phyloP scores from a whole-genome alignment of 2,888 invertebrate genomes.

The Rhyacophila evoluta region DNA sequence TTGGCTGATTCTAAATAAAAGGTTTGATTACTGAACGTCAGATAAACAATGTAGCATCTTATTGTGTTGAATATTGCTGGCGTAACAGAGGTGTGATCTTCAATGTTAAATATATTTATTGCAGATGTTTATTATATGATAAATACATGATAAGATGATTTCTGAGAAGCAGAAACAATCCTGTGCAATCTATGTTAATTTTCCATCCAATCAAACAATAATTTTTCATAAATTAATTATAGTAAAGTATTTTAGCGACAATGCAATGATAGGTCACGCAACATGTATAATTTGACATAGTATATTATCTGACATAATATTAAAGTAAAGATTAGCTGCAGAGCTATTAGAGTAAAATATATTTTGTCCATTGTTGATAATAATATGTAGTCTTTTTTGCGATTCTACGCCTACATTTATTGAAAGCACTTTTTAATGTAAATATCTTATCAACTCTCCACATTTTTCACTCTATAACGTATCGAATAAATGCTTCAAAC shows the following conservation, averaged over 20 bases:
- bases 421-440: slow-evolving; percentile 41
- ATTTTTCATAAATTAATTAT: slow-evolving; percentile 46
- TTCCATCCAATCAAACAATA: slow-evolving; percentile 55
- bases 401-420: slow-evolving; percentile 44
- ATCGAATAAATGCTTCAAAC: slow-evolving; percentile 19
- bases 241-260: slow-evolving; percentile 13
- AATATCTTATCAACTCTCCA: slow-evolving; percentile 36
- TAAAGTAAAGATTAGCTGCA: slow-evolving; percentile 21
- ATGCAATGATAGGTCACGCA: slow-evolving; percentile 21
- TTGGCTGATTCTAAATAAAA: slow-evolving; percentile 33
- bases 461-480: slow-evolving; percentile 34
- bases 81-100: neutral
- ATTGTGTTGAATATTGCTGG: neutral
- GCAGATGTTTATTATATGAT: neutral
- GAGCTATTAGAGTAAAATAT: slow-evolving; percentile 34
- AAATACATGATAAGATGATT: neutral
- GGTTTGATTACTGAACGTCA: neutral
- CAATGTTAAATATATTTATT: neutral
- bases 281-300: slow-evolving; percentile 7
- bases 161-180: slow-evolving; percentile 12
- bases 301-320: neutral
- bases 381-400: slow-evolving; percentile 38
- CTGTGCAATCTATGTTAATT: slow-evolving; percentile 38
- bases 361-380: slow-evolving; percentile 43
- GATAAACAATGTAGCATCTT: neutral